phyloP scores from a whole-genome alignment of 2,113 vertebrate genomes.

The Rhinichthys klamathensis region DNA sequence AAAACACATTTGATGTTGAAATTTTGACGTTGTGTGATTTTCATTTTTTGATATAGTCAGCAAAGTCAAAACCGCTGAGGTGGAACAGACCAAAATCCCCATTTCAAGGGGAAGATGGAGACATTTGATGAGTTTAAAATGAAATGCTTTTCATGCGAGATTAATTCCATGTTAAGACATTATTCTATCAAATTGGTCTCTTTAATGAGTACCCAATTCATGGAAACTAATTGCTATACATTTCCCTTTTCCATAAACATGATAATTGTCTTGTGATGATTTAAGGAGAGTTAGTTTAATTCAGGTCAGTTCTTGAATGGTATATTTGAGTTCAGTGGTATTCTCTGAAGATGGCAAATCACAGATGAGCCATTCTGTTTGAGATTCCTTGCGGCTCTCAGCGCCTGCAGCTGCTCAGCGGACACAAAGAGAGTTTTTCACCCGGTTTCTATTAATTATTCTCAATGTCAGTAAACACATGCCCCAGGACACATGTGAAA shows the following conservation, averaged over 20 bases:
- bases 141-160: neutral
- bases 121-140: neutral
- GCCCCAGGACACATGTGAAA: neutral
- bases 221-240: neutral
- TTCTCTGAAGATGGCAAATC: conserved; percentile 22
- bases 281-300: neutral
- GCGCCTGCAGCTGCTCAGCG: conserved; percentile 66
- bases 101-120: neutral
- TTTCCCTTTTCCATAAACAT: neutral
- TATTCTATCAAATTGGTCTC: neutral
- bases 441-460: conserved; percentile 63
- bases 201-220: conserved; percentile 7
- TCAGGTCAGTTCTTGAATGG: neutral
- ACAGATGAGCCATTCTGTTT: conserved; percentile 62
- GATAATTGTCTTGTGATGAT: neutral
- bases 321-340: neutral
- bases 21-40: neutral
- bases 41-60: neutral
- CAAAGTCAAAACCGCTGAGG: neutral
- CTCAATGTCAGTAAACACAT: conserved; percentile 59
- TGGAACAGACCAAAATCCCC: neutral
- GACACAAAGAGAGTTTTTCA: conserved; percentile 74
- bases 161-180: neutral
- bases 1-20: neutral
- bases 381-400: conserved; percentile 70